phyloP scores from a whole-genome alignment of 2,888 invertebrate genomes.

The Cartodere bifasciata region DNA sequence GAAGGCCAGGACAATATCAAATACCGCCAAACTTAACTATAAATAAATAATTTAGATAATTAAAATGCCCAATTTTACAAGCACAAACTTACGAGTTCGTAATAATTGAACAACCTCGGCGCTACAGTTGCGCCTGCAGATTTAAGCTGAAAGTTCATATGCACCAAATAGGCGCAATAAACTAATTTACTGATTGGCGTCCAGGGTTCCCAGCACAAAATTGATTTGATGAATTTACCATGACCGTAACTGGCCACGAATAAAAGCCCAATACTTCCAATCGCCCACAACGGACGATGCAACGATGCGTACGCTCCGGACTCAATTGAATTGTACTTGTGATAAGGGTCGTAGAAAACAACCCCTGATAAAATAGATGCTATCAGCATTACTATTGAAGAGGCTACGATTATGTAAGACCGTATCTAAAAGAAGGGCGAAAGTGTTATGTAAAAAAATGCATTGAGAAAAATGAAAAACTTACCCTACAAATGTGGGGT shows the following conservation, averaged over 20 bases:
- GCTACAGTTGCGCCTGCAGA: slow-evolving; percentile 38
- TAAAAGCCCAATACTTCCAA: slow-evolving; percentile 37
- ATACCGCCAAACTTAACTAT: slow-evolving; percentile 36
- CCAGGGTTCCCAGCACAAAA: slow-evolving; percentile 45
- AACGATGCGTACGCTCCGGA: slow-evolving; percentile 44
- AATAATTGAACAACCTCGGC: slow-evolving; percentile 32
- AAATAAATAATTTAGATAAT: slow-evolving; percentile 13
- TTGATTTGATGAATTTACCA: slow-evolving; percentile 28
- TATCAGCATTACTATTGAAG: slow-evolving; percentile 37
- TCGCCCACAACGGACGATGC: slow-evolving; percentile 43
- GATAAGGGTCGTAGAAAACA: slow-evolving; percentile 38
- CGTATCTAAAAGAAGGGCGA: slow-evolving; percentile 34
- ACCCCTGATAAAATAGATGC: slow-evolving; percentile 38
- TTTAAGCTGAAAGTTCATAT: slow-evolving; percentile 39
- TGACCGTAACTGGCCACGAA: slow-evolving; percentile 41
- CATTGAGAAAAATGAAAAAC: slow-evolving; percentile 12
- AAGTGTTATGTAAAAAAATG: not conserved
- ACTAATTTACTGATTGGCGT: slow-evolving; percentile 45
- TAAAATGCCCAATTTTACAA: not conserved
- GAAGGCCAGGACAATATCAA: slow-evolving; percentile 38
- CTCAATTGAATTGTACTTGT: slow-evolving; percentile 38
- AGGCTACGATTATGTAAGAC: slow-evolving; percentile 33
- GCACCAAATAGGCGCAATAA: slow-evolving; percentile 47
- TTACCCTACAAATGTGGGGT: slow-evolving; percentile 29
- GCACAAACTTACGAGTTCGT: slow-evolving; percentile 30